Conservation (phyloP, 2,888 invertebrate genomes). For the Melinaea marsaeus region DNA sequence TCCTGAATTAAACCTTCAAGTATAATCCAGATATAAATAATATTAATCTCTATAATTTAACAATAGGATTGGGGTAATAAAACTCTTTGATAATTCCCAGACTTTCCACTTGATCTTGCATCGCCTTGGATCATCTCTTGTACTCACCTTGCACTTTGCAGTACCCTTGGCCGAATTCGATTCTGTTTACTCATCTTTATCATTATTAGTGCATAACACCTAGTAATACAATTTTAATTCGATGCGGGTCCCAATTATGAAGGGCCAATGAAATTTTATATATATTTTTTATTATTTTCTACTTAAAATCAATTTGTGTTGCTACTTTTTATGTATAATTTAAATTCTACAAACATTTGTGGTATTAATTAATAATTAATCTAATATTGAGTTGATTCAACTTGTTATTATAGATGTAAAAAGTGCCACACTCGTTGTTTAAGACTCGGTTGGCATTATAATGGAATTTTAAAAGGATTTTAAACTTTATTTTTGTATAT, state of each 20-base stretch:
- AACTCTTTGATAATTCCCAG: conserved; percentile 31
- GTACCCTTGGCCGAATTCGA: conserved; percentile 57
- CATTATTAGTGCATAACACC: conserved; percentile 40
- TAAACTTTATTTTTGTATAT: conserved; percentile 21
- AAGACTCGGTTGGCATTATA: conserved; percentile 12
- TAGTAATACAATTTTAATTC: conserved; percentile 4
- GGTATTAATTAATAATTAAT: no score
- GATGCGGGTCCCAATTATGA: conserved; percentile 11
- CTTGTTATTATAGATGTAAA: no score
- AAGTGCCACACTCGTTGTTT: no score
- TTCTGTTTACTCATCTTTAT: conserved; percentile 44
- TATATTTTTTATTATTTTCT: no score
- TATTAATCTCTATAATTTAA: neutral
- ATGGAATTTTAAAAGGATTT: conserved; percentile 20
- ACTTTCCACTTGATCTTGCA: conserved; percentile 25
- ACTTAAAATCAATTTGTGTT: no score
- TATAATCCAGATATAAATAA: neutral
- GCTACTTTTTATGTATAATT: no score
- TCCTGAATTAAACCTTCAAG: neutral
- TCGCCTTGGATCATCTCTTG: conserved; percentile 24
- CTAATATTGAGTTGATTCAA: no score
- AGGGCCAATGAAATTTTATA: no score
- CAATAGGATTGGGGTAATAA: conserved; percentile 22
- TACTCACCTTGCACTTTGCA: conserved; percentile 32
- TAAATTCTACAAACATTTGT: no score